A percentile compares a stretch with the other conserved stretches of the same genome.
These are phyloP conservation scores for Encarsia formosa DNA, from an alignment of 2,888 invertebrate genomes.

Conservation along the genomic window DNA sequence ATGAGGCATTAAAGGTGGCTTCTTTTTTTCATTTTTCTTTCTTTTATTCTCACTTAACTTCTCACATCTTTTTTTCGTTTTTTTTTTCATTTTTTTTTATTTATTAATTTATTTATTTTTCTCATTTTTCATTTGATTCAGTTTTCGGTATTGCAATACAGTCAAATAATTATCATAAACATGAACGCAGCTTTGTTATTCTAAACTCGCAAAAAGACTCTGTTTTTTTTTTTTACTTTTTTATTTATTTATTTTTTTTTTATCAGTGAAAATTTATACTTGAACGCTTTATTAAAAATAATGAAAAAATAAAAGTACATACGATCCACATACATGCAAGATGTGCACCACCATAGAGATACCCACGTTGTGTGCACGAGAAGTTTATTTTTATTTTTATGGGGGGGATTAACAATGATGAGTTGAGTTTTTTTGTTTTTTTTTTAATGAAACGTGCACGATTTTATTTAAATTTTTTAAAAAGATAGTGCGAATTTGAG, in stretches of 20 bases:
- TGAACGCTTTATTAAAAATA: too few species aligned
- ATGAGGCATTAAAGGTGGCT: slow-evolving; percentile 50
- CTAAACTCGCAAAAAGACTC: too few species aligned
- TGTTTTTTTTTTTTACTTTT: slow-evolving; percentile 19
- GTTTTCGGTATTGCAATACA: background rate
- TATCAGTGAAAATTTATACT: slow-evolving; percentile 18
- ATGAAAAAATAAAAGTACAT: slow-evolving; percentile 37
- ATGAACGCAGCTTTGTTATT: slow-evolving; percentile 10
- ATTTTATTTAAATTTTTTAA: slow-evolving; percentile 48
- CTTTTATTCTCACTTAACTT: slow-evolving; percentile 2
- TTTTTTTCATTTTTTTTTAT: background rate
- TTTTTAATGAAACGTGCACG: too few species aligned
- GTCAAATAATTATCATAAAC: background rate
- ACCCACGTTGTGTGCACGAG: slow-evolving; percentile 32
- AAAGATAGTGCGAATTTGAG: slow-evolving; percentile 47
- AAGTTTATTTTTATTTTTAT: too few species aligned
- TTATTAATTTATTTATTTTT: background rate
- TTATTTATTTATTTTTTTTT: slow-evolving; percentile 24
- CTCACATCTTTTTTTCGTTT: background rate
- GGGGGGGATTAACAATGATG: slow-evolving; percentile 34
- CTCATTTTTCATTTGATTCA: background rate
- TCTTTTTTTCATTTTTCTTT: slow-evolving; percentile 33
- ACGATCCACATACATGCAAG: slow-evolving; percentile 42
- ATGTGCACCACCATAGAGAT: slow-evolving; percentile 26
- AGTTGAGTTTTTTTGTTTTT: slow-evolving; percentile 43